Percentiles rank a stretch among this genome's conserved stretches.
phyloP scores from a whole-genome alignment of 1,140 invertebrate genomes.

The Hirudo medicinalis region DNA sequence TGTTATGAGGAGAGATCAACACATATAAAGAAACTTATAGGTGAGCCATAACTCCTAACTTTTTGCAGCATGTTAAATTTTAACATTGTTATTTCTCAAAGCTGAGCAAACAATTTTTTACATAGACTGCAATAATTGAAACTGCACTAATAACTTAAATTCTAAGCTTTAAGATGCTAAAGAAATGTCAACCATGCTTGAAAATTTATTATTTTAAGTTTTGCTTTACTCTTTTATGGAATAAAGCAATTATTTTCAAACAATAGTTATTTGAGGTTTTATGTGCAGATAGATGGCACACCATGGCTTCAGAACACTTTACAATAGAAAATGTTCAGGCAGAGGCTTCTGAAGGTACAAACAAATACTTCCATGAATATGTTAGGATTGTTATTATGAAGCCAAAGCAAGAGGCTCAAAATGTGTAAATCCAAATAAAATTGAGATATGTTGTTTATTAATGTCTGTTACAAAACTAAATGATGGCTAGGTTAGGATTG shows the following conservation, averaged over 20 bases:
- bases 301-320: slow-evolving; percentile 3
- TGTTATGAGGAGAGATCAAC: slow-evolving; percentile 19
- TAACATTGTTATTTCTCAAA: background rate
- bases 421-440: background rate
- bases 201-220: slow-evolving; percentile 6
- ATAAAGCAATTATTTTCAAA: background rate
- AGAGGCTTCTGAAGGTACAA: background rate
- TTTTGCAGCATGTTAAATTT: background rate
- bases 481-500: too few species aligned
- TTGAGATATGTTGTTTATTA: too few species aligned
- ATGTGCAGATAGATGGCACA: background rate
- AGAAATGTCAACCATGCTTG: background rate
- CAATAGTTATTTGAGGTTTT: background rate
- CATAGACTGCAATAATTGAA: background rate
- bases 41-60: background rate
- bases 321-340: background rate
- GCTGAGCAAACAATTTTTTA: too few species aligned
- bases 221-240: background rate
- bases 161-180: background rate
- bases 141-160: background rate
- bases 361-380: background rate
- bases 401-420: background rate
- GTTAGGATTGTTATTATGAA: slow-evolving; percentile 4
- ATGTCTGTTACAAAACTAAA: too few species aligned
- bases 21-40: slow-evolving; percentile 11